Base-by-base conservation (phyloP, 2,888 invertebrate species). In the Andrena minutula region DNA sequence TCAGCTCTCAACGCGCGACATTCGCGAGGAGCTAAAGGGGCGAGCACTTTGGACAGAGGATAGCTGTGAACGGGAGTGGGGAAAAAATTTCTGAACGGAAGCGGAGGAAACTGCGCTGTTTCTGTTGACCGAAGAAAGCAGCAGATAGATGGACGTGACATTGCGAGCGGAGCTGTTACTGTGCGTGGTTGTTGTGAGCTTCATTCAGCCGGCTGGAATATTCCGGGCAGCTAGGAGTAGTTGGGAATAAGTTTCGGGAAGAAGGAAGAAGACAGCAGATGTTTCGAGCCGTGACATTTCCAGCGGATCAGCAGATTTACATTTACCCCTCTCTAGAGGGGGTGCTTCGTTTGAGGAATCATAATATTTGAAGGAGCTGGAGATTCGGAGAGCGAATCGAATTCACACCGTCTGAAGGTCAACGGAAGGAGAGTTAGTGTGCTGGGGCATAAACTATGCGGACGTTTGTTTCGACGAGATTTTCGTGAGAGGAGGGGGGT, bases 381-480 rank as follows among this genome's bases (percentile, higher is more conserved):
- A 10, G 10, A 12, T 8, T 8, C 28, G 2, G 20, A 23, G 12
- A 16, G 32, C 32, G 32, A 60, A 6, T n/a, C 4, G 3, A 28
- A 28, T 20, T n/a, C 5, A 30, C 23, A 3, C 4, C 5, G 10
- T 47, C 7, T 26, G 49, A 26, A 49, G 28, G 16, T 16, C 41
- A 41, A 41, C 41, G 41, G 20, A 64, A 49, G 5, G 30, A 20
- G 28, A 53, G 23, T 3, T 2, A 23, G 16, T 61, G 61, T 5
- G n/a, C 10, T 12, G 30, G 2, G 5, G 2, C 4, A 20, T 16
- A 4, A 35, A 65, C 35, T 28, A 23, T 35, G 28, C 4, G 23
- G n/a, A 12, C 23, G 53, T 32, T 68, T 26, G 2, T 32, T 71
- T 53, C 26, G 49, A 75, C 1, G n/a, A 32, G 26, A 30, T 61